Evolutionary conservation across 2,797 vertebrate genomes (phyloP).

Genomic region (Meda fulgida): DNA sequence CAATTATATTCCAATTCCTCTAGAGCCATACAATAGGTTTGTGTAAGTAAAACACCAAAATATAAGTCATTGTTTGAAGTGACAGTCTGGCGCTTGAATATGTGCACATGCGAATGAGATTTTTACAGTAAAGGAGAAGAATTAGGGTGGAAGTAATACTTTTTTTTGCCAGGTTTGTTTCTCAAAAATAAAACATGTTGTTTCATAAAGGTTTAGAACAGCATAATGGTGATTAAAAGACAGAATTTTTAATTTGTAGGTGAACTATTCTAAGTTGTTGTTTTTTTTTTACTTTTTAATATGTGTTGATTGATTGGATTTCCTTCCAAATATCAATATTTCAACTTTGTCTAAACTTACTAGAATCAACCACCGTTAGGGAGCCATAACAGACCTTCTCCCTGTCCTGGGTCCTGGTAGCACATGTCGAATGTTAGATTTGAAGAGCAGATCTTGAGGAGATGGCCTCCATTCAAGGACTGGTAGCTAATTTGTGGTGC

Average conservation of each 20-base stretch:
- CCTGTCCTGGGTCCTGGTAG: background rate
- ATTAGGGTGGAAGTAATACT: background rate
- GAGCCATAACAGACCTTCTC: background rate
- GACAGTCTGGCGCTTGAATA: background rate
- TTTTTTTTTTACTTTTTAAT: too few species aligned
- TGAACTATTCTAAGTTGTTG: too few species aligned
- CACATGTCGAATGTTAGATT: background rate
- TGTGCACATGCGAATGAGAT: background rate
- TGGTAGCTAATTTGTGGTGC: conserved; percentile 67
- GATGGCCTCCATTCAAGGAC: conserved; percentile 49
- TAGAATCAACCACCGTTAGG: conserved; percentile 1
- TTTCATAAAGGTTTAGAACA: background rate
- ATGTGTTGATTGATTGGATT: background rate
- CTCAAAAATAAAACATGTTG: background rate
- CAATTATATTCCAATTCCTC: background rate
- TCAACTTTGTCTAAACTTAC: background rate
- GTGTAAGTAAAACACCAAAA: background rate
- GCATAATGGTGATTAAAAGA: background rate
- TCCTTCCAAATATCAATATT: background rate
- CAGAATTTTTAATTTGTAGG: background rate
- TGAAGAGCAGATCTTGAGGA: conserved; percentile 14
- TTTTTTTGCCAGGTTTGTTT: background rate
- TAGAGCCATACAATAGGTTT: background rate
- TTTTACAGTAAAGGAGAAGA: background rate
- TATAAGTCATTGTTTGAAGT: background rate